Evolutionary conservation across 2,888 invertebrate species (phyloP).

Genomic region (Syritta pipiens): DNA sequence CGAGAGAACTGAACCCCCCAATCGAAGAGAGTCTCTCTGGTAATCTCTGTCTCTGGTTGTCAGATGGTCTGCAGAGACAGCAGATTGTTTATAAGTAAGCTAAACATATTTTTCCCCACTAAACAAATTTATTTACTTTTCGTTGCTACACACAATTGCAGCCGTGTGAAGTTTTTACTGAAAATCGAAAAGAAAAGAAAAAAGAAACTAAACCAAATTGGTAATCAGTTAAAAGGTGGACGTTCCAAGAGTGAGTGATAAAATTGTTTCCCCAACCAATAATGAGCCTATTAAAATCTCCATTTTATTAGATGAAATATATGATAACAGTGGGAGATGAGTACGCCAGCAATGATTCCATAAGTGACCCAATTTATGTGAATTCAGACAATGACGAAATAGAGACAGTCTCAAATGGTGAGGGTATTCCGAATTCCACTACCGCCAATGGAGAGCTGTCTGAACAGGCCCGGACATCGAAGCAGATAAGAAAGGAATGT

Average conservation of each 20-base stretch:
- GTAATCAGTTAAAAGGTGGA: too few species aligned
- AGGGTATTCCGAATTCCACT: neutral
- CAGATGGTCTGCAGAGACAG: slow-evolving; percentile 29
- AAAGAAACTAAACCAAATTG: neutral
- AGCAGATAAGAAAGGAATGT: slow-evolving; percentile 38
- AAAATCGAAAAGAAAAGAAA: neutral
- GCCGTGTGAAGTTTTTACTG: neutral
- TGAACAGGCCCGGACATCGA: slow-evolving; percentile 21
- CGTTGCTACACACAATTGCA: neutral
- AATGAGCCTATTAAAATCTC: too few species aligned
- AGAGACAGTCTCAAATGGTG: neutral
- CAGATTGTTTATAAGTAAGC: slow-evolving; percentile 45
- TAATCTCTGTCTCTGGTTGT: slow-evolving; percentile 25
- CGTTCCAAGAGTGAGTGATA: too few species aligned
- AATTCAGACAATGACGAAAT: slow-evolving; percentile 1
- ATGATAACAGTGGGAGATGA: slow-evolving; percentile 33
- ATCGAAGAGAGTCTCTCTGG: too few species aligned
- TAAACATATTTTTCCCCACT: neutral
- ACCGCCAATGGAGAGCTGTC: neutral
- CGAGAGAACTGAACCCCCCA: too few species aligned
- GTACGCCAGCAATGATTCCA: slow-evolving; percentile 10
- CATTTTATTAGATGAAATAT: slow-evolving; percentile 31
- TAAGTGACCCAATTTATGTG: slow-evolving; percentile 1
- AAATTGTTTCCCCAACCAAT: too few species aligned
- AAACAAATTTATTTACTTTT: slow-evolving; percentile 5